These are phyloP conservation scores for Pristionchus entomophagus DNA, from an alignment of 2,888 invertebrate genomes.

Conservation along the genomic window DNA sequence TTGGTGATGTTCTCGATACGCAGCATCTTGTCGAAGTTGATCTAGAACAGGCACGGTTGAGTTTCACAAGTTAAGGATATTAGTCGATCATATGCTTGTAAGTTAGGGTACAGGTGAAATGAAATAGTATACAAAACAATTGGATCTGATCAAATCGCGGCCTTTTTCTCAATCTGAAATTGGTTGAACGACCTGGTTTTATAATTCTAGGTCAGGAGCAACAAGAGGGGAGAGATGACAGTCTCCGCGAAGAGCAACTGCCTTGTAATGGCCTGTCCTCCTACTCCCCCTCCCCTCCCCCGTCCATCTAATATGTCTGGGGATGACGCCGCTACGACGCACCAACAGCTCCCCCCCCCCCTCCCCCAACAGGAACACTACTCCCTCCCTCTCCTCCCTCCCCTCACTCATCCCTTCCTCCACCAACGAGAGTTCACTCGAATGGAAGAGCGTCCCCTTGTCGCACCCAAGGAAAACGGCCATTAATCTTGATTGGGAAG, in stretches of 20 bases:
- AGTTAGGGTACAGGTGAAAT: too few relatives aligned
- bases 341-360: slow-evolving; percentile 26
- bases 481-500: slow-evolving; percentile 24
- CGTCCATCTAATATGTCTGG: slow-evolving; percentile 33
- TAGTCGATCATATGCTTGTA: too few relatives aligned
- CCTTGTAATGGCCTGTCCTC: not conserved
- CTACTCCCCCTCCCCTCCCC: not conserved
- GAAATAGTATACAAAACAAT: too few relatives aligned
- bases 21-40: slow-evolving; percentile 56
- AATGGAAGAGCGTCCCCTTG: not conserved
- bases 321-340: not conserved
- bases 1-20: slow-evolving; percentile 60
- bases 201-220: too few relatives aligned
- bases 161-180: too few relatives aligned
- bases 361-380: not conserved
- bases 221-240: not conserved
- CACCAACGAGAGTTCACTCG: not conserved
- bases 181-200: too few relatives aligned
- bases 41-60: slow-evolving; percentile 48
- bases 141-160: too few relatives aligned
- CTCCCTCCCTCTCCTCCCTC: not conserved
- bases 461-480: slow-evolving; percentile 13
- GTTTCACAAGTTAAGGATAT: not conserved
- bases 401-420: not conserved
- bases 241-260: not conserved